Evolutionary conservation across 2,888 invertebrate genomes (phyloP), one percentile per base, ranked within the genome.

Genomic region (Xestia ashworthii): DNA sequence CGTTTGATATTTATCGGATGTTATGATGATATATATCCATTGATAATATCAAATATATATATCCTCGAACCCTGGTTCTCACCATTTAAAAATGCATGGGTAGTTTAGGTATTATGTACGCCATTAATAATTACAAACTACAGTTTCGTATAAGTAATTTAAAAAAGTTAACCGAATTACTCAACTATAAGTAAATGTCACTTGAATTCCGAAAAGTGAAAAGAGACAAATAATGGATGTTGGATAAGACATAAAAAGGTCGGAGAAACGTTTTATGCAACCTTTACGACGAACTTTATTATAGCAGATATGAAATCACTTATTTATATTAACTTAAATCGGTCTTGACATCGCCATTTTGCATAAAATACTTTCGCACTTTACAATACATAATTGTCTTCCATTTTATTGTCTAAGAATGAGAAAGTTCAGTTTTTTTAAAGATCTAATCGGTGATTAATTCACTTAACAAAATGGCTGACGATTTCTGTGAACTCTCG

Each of bases 101-200:
- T 16, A 60, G 14, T 3, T 16, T 32, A 32, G 14, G 25, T 58
- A 25, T 14, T 16, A 60, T 8, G 32, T 38, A 32, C 9, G 60
- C 9, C 60, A 60, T 16, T 60, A 19, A 9, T 38, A 19, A 38
- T 38, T 32, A 70, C 16, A 14, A 58, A 48, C 48, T 11, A 69
- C 44, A 55, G 38, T 60, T 58, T 55, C 53, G 1, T 50, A 72
- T 69, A 32, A 3, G 32, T 32, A 32, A 32, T 32, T 11, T 14
- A 68, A 71, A 85, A 64, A 74, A 75, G 22, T 1, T 44, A 67
- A 71, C 74, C 46, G 64, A 76, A 74, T 87, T 82, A 73, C 76
- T 78, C 69, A 85, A 82, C 64, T 46, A 67, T 70, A 22, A 66
- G n/a, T 67, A 82, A 87, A 87, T 87, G 87, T 41, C 82, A 88